Evolutionary conservation across 2,888 invertebrate genomes (phyloP).

Genomic region (Bimastos eiseni): DNA sequence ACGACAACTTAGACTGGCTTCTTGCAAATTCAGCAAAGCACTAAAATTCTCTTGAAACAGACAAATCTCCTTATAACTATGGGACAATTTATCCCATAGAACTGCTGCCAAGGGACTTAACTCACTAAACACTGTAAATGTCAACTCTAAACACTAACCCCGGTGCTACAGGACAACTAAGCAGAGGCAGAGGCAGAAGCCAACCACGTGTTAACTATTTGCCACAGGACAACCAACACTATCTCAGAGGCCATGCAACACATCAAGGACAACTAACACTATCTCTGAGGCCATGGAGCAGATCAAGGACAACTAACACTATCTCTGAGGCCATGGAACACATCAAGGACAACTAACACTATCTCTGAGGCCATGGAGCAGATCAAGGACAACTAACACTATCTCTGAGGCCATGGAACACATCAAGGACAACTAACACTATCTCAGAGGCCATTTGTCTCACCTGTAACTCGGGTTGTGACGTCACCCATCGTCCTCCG

Average conservation of each 20-base stretch:
- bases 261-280: neutral
- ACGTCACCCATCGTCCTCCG: slow-evolving; percentile 64
- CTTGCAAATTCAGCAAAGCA: no score
- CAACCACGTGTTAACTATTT: no score
- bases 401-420: neutral
- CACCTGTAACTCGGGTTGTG: slow-evolving; percentile 63
- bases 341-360: neutral
- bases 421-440: neutral
- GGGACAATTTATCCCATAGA: neutral
- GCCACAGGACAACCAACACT: neutral
- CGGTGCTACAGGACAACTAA: neutral
- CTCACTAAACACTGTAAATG: neutral
- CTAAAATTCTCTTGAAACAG: no score
- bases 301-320: neutral
- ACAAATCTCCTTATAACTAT: neutral
- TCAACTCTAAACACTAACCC: neutral
- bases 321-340: neutral
- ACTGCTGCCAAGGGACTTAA: neutral
- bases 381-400: neutral
- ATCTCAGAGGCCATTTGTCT: slow-evolving; percentile 25
- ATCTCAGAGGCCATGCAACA: neutral
- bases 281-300: neutral
- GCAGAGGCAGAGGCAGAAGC: no score
- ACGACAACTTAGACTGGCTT: neutral
- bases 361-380: neutral